phyloP scores from a whole-genome alignment of 2,797 vertebrate genomes.

The Pseudocheirus occidentalis region DNA sequence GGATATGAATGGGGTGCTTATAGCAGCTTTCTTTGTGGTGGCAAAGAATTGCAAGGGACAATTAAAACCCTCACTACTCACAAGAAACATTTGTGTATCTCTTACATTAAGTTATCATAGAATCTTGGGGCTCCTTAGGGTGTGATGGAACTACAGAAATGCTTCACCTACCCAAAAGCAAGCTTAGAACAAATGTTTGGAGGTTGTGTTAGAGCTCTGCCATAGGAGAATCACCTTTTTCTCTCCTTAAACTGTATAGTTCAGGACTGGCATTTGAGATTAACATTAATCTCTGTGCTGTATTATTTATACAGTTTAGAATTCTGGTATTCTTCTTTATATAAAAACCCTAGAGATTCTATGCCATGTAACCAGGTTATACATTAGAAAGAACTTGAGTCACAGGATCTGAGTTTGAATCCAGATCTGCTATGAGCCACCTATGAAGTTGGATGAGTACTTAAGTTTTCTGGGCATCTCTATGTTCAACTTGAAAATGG shows the following conservation, averaged over 20 bases:
- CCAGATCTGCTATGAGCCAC: neutral
- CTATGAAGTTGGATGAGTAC: neutral
- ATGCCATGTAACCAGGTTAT: neutral
- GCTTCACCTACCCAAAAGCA: neutral
- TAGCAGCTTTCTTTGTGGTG: no score
- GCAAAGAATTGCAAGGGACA: neutral
- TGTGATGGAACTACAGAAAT: neutral
- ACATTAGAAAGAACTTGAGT: neutral
- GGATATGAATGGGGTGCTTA: neutral
- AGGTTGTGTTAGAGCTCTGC: neutral
- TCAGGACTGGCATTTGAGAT: neutral
- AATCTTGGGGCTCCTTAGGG: neutral
- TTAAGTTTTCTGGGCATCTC: neutral
- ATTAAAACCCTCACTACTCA: neutral
- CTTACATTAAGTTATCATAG: neutral
- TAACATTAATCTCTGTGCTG: neutral
- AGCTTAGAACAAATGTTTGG: neutral
- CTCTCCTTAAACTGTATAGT: neutral
- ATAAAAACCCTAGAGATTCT: neutral
- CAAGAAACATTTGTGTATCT: neutral
- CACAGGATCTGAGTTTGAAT: neutral
- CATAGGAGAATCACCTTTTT: neutral
- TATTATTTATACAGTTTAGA: neutral
- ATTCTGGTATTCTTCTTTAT: neutral
- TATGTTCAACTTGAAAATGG: neutral